Percentiles rank a stretch among this genome's conserved stretches.
phyloP scores from a whole-genome alignment of 1,140 invertebrate species.

The Coenobita brevimanus region DNA sequence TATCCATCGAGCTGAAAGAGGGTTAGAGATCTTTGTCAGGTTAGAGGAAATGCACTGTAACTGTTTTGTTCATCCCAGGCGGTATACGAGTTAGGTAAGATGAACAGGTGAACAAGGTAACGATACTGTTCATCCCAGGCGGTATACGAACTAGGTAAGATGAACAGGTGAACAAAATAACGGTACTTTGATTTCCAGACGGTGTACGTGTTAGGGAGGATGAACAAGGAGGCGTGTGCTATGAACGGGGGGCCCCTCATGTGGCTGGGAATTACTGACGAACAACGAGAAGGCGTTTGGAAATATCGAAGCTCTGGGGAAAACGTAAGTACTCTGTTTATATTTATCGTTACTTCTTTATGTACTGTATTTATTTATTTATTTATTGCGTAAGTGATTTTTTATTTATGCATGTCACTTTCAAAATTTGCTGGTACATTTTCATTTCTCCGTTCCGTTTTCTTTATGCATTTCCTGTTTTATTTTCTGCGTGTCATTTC shows the following conservation, averaged over 20 bases:
- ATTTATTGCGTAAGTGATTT: too few relatives aligned
- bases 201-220: background rate
- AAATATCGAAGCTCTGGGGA: background rate
- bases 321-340: background rate
- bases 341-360: background rate
- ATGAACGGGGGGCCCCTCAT: constrained; percentile 20
- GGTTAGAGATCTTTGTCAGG: too few relatives aligned
- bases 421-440: too few relatives aligned
- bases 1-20: too few relatives aligned
- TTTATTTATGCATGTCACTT: background rate
- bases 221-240: background rate
- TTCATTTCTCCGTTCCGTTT: too few relatives aligned
- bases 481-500: too few relatives aligned
- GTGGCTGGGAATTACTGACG: constrained; percentile 51
- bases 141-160: background rate
- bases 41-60: too few relatives aligned
- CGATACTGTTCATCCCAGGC: too few relatives aligned
- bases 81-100: background rate
- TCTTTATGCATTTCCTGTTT: too few relatives aligned
- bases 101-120: background rate
- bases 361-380: too few relatives aligned
- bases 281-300: background rate
- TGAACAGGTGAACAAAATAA: background rate
- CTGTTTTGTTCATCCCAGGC: too few relatives aligned
- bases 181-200: background rate